A percentile compares a stretch with the other conserved stretches of the same genome.
Conservation (phyloP, 2,113 vertebrate species). For the Eublepharis macularius region DNA sequence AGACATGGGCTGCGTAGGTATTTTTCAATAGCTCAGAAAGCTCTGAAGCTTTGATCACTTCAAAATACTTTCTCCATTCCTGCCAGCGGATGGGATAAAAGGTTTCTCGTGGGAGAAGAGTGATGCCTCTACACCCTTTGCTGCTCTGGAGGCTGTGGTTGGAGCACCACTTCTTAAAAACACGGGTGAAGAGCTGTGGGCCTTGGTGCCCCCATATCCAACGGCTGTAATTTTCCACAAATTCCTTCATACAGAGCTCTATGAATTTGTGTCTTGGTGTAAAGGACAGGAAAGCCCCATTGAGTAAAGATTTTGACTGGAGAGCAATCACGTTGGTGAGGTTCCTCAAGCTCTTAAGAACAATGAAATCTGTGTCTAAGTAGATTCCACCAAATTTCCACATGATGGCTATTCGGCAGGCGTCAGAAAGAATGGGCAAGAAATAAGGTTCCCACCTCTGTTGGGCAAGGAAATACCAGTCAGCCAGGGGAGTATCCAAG, state of each 20-base stretch:
- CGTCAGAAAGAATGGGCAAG: slow-evolving; percentile 65
- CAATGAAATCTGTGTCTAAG: slow-evolving; percentile 77
- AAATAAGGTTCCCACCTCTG: slow-evolving; percentile 59
- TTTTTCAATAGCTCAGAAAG: slow-evolving; percentile 48
- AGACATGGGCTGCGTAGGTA: slow-evolving; percentile 70
- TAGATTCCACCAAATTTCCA: slow-evolving; percentile 78
- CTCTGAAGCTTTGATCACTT: slow-evolving; percentile 40
- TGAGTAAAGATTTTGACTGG: slow-evolving; percentile 69
- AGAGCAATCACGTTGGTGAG: slow-evolving; percentile 66
- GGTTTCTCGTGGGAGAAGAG: slow-evolving; percentile 57
- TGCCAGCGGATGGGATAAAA: slow-evolving; percentile 76
- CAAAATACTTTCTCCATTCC: slow-evolving; percentile 70
- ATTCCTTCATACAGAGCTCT: slow-evolving; percentile 70
- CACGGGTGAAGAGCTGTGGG: slow-evolving; percentile 70
- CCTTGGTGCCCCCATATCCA: slow-evolving; percentile 79
- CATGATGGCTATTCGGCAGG: slow-evolving; percentile 68
- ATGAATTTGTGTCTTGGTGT: slow-evolving; percentile 64
- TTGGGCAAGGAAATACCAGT: slow-evolving; percentile 51
- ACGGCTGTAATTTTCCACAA: slow-evolving; percentile 69
- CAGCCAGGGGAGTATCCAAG: slow-evolving; percentile 60
- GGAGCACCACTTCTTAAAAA: slow-evolving; percentile 76
- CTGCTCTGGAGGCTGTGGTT: slow-evolving; percentile 46
- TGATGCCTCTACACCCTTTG: slow-evolving; percentile 63
- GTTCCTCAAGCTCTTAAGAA: slow-evolving; percentile 66
- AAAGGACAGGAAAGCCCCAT: slow-evolving; percentile 76